A percentile compares a stretch with the other conserved stretches of the same genome.
Conservation (phyloP, 2,113 vertebrate species). For the Conger conger region DNA sequence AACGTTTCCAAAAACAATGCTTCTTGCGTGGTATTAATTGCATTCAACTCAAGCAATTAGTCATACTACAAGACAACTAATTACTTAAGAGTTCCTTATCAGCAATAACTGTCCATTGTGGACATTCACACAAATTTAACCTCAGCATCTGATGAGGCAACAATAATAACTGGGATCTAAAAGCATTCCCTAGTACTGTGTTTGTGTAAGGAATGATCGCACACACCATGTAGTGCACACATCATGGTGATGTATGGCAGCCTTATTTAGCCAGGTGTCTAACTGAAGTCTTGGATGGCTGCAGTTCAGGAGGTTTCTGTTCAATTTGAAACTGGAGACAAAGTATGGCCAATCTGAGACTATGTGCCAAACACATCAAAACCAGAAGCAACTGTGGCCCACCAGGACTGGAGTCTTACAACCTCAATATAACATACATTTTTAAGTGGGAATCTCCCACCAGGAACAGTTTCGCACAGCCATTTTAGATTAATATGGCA, state of each 20-base stretch:
- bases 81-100: slow-evolving; percentile 15
- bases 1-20: not conserved
- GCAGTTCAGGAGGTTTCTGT: too few relatives aligned
- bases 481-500: slow-evolving; percentile 24
- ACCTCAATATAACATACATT: slow-evolving; percentile 18
- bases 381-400: too few relatives aligned
- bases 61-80: slow-evolving; percentile 46
- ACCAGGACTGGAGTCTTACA: too few relatives aligned
- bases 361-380: too few relatives aligned
- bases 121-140: not conserved
- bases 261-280: not conserved
- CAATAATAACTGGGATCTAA: not conserved
- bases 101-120: not conserved
- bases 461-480: slow-evolving; percentile 15
- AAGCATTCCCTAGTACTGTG: not conserved
- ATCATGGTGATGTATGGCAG: not conserved
- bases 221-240: not conserved
- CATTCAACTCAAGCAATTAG: slow-evolving; percentile 35
- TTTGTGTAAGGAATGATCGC: not conserved
- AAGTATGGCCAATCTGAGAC: too few relatives aligned
- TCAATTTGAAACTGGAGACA: too few relatives aligned
- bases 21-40: too few relatives aligned
- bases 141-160: not conserved
- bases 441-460: slow-evolving; percentile 18
- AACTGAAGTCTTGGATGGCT: not conserved